Conservation (phyloP, 2,113 vertebrate species). For the Cyanoderma ruficeps region DNA sequence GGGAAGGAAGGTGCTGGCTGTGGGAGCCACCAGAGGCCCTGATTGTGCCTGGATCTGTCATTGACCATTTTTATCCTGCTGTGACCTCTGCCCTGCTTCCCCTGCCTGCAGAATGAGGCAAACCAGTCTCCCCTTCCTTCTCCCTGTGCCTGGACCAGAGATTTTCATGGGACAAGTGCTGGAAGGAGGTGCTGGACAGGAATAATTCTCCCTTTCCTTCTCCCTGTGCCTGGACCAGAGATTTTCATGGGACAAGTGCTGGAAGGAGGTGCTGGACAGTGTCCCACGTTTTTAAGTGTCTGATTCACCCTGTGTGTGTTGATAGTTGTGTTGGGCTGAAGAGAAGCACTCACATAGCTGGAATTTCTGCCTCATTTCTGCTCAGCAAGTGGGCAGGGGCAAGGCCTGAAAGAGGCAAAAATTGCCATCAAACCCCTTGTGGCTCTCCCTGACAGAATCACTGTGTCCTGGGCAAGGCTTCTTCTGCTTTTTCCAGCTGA, state of each 20-base stretch:
- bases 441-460: rapidly evolving
- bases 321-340: neutral
- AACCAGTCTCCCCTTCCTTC: neutral
- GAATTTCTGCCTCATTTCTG: neutral
- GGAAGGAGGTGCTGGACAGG: neutral
- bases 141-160: no score
- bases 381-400: neutral
- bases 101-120: neutral
- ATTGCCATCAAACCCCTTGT: neutral
- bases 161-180: neutral
- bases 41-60: neutral
- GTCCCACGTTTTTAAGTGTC: neutral
- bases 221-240: neutral
- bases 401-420: neutral
- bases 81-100: neutral
- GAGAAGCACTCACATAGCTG: neutral
- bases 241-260: neutral
- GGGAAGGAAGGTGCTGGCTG: neutral
- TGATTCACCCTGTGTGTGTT: neutral
- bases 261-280: neutral
- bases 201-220: neutral
- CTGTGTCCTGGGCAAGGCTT: neutral
- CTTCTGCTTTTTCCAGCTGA: neutral
- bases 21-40: rapidly evolving
- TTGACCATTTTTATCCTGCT: rapidly evolving